phyloP scores from a whole-genome alignment of 2,888 invertebrate species.

The Gortyna flavago region DNA sequence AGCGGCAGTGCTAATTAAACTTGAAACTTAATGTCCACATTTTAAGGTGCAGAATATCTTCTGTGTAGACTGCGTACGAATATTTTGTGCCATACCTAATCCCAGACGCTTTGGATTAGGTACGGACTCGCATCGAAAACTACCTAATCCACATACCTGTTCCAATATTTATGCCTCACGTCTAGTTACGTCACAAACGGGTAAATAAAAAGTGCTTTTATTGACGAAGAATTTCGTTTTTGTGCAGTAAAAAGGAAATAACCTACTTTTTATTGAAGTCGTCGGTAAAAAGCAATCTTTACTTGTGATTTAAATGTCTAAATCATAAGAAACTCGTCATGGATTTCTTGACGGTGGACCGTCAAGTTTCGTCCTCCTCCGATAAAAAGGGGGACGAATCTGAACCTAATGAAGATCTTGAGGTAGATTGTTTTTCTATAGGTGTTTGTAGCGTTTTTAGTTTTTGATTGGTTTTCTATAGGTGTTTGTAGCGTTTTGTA shows the following conservation, averaged over 20 bases:
- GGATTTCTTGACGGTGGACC: slow-evolving; percentile 81
- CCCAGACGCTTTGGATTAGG: no score
- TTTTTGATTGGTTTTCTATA: slow-evolving; percentile 19
- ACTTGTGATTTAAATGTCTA: slow-evolving; percentile 38
- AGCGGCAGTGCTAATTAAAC: no score
- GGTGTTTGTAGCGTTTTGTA: background rate
- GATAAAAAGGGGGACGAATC: slow-evolving; percentile 73
- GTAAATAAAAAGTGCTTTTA: slow-evolving; percentile 54
- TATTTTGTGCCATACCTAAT: no score
- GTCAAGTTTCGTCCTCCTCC: slow-evolving; percentile 72
- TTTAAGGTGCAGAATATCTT: no score
- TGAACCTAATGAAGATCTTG: slow-evolving; percentile 81
- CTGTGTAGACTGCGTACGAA: no score
- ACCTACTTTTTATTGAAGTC: no score
- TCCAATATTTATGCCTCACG: no score
- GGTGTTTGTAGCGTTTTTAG: background rate
- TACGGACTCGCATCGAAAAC: no score
- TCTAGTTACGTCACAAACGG: slow-evolving; percentile 55
- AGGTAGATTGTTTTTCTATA: slow-evolving; percentile 73
- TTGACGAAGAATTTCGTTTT: slow-evolving; percentile 23
- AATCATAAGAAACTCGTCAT: slow-evolving; percentile 65
- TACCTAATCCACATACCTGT: no score
- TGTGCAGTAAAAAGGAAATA: background rate
- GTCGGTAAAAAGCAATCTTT: background rate
- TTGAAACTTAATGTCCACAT: no score